Conservation (phyloP, 2,797 vertebrate species). For the Neomorphus geoffroyi region DNA sequence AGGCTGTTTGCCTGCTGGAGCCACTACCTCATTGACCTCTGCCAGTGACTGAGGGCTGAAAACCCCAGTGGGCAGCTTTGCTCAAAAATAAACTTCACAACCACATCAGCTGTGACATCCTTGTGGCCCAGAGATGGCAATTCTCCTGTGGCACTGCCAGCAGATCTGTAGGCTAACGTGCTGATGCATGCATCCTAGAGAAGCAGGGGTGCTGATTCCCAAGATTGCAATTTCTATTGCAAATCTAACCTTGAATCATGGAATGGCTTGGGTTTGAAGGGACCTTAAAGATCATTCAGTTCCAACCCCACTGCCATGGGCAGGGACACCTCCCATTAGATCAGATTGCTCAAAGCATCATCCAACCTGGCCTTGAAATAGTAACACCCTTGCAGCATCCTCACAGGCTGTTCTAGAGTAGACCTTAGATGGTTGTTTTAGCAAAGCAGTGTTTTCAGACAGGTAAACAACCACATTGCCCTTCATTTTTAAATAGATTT, state of each 20-base stretch:
- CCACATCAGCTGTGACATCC: neutral
- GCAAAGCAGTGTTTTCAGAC: neutral
- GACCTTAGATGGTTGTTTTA: neutral
- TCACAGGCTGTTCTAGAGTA: accelerated
- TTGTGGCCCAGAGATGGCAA: neutral
- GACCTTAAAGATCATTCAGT: too few species aligned
- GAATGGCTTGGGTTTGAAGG: too few species aligned
- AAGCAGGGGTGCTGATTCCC: neutral
- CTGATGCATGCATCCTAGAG: neutral
- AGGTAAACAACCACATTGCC: neutral
- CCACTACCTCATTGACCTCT: neutral
- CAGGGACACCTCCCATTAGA: too few species aligned
- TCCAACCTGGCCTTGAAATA: neutral
- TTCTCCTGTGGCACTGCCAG: neutral
- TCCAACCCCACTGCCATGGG: too few species aligned
- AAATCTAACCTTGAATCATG: neutral
- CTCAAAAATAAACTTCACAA: neutral
- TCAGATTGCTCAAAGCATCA: too few species aligned
- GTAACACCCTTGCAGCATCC: neutral
- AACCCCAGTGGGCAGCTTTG: neutral
- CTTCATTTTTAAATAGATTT: neutral
- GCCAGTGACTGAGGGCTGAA: neutral
- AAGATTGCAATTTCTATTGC: neutral
- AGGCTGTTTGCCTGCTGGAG: accelerated
- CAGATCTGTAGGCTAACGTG: neutral